Conservation (phyloP, 2,888 invertebrate species). For the Acrocera orbiculus region DNA sequence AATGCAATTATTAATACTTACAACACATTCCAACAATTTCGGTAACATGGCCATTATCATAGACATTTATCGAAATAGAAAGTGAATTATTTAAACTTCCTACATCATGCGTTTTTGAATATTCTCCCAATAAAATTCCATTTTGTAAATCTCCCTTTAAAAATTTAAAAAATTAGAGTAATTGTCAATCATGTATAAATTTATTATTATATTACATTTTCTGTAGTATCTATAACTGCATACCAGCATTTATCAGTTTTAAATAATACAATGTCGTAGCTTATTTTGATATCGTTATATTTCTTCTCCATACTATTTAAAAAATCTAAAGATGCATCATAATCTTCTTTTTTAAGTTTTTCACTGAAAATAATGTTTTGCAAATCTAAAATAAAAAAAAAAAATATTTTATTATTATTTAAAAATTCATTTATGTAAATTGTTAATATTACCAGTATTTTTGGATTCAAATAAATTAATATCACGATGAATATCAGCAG, state of each 20-base stretch:
- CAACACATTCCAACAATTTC: slow-evolving; percentile 92
- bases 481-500: slow-evolving; percentile 60
- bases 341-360: slow-evolving; percentile 72
- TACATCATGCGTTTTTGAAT: slow-evolving; percentile 59
- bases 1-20: too few relatives aligned
- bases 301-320: slow-evolving; percentile 73
- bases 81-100: slow-evolving; percentile 65
- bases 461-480: slow-evolving; percentile 55
- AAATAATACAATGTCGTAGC: slow-evolving; percentile 86
- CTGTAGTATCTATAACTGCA: slow-evolving; percentile 25
- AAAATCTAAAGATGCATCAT: slow-evolving; percentile 70
- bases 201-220: slow-evolving; percentile 16
- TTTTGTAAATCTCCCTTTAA: slow-evolving; percentile 64
- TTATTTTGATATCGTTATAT: slow-evolving; percentile 68
- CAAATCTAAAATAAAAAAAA: slow-evolving; percentile 22
- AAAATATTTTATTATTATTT: not conserved
- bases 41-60: slow-evolving; percentile 73
- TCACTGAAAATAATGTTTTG: slow-evolving; percentile 43
- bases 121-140: slow-evolving; percentile 66
- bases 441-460: slow-evolving; percentile 34
- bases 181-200: not conserved
- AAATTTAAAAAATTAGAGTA: slow-evolving; percentile 5
- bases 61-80: slow-evolving; percentile 81
- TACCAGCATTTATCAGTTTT: slow-evolving; percentile 82
- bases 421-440: not conserved